These are phyloP conservation scores for Polydrusus cervinus DNA, from an alignment of 2,888 invertebrate species.

Conservation along the genomic window DNA sequence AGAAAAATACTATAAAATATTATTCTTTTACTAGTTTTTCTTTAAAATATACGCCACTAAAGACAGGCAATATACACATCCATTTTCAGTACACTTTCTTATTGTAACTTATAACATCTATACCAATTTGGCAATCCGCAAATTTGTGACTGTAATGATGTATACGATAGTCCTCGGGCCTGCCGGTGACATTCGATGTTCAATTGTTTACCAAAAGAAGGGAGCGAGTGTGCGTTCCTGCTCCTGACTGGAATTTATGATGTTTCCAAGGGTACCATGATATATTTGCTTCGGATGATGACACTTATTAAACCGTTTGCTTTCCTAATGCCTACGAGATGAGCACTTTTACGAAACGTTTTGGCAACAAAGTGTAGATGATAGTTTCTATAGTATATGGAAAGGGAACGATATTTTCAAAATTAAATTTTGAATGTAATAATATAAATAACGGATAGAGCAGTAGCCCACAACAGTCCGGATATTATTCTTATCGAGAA, in stretches of 20 bases:
- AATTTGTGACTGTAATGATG: no score
- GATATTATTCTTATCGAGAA: no score
- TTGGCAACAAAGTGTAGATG: constrained; percentile 1
- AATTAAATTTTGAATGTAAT: no score
- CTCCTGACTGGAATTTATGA: constrained; percentile 70
- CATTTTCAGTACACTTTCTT: no score
- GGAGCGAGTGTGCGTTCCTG: constrained; percentile 59
- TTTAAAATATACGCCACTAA: no score
- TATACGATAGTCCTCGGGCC: constrained; percentile 59
- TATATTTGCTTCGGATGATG: constrained; percentile 69
- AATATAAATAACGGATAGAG: no score
- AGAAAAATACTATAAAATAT: no score
- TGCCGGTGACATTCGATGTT: constrained; percentile 70
- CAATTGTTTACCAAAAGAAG: constrained; percentile 65
- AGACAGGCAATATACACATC: no score
- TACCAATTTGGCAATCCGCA: no score
- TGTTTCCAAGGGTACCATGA: constrained; percentile 57
- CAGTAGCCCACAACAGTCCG: no score
- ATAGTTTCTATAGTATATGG: not conserved
- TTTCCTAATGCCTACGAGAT: constrained; percentile 62
- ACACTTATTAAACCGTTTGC: constrained; percentile 71
- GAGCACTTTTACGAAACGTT: constrained; percentile 2
- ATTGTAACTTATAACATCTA: no score
- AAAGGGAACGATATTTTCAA: not conserved
- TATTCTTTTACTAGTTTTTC: no score